These are phyloP conservation scores for Thera britannica DNA, from an alignment of 2,888 invertebrate genomes.

Conservation along the genomic window DNA sequence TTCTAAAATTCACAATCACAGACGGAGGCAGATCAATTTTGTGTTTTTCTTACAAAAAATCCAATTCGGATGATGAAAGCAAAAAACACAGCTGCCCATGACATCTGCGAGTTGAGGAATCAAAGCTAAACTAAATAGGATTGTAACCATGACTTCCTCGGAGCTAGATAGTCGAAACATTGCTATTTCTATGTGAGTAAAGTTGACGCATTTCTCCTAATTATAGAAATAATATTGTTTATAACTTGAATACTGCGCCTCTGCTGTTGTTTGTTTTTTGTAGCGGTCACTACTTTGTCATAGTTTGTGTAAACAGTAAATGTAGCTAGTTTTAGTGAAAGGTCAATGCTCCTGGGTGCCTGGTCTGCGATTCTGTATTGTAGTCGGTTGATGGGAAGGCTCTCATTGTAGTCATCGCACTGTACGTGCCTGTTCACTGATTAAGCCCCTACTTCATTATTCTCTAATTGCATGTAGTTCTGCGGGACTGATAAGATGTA, in stretches of 20 bases:
- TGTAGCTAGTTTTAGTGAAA: conserved; percentile 37
- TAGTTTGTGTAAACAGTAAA: conserved; percentile 32
- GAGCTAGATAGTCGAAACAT: conserved; percentile 80
- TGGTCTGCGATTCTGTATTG: conserved; percentile 24
- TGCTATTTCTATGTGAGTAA: conserved; percentile 79
- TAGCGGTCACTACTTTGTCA: conserved; percentile 31
- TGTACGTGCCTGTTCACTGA: conserved; percentile 9
- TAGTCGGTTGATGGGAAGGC: conserved; percentile 12
- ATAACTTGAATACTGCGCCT: conserved; percentile 34
- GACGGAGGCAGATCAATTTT: conserved; percentile 45
- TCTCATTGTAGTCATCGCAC: conserved; percentile 13
- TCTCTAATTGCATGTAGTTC: conserved; percentile 28
- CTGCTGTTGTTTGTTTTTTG: conserved; percentile 55
- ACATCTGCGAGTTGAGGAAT: conserved; percentile 60
- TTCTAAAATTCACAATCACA: conserved; percentile 4
- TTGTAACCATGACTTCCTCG: conserved; percentile 73
- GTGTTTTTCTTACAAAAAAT: conserved; percentile 68
- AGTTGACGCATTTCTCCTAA: conserved; percentile 64
- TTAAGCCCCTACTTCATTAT: conserved; percentile 12
- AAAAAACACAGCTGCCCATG: conserved; percentile 68
- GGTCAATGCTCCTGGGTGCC: conserved; percentile 44
- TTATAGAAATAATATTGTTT: conserved; percentile 61
- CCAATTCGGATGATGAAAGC: conserved; percentile 77
- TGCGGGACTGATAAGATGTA: conserved; percentile 8
- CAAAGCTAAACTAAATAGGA: conserved; percentile 59